These are phyloP conservation scores for Eudyptes chrysolophus DNA, from an alignment of 2,113 vertebrate genomes.

Conservation along the genomic window DNA sequence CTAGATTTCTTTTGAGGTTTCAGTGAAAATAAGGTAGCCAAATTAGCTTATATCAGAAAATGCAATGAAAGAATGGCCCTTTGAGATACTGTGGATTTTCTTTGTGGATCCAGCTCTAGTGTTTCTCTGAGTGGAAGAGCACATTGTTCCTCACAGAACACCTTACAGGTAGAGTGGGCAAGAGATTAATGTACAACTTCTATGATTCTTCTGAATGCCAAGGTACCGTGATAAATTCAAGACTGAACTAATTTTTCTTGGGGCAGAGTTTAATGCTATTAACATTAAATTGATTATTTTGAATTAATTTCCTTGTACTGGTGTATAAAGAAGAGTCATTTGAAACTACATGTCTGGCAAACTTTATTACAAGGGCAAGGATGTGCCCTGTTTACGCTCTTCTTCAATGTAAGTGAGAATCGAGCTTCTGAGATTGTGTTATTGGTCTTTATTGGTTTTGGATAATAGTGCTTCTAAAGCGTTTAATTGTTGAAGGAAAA, in stretches of 20 bases:
- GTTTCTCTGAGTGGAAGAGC: neutral
- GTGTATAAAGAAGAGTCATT: neutral
- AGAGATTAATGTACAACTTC: neutral
- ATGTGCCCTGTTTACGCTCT: neutral
- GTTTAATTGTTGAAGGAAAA: conserved; percentile 17
- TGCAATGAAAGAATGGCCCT: fast-evolving
- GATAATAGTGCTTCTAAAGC: neutral
- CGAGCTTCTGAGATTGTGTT: neutral
- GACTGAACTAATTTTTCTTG: neutral
- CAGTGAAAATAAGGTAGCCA: neutral
- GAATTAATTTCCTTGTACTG: neutral
- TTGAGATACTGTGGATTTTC: neutral
- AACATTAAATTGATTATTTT: neutral
- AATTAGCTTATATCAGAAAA: neutral
- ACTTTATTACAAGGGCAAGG: neutral
- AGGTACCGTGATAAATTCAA: neutral
- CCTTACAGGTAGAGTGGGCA: neutral
- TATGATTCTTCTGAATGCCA: neutral
- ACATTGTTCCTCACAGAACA: neutral
- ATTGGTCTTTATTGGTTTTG: neutral
- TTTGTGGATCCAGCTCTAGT: neutral
- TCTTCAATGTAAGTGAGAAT: neutral
- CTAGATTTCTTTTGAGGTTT: neutral
- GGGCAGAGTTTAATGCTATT: neutral
- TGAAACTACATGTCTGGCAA: neutral